A percentile compares a stretch with the other conserved stretches of the same genome.
phyloP scores from a whole-genome alignment of 2,113 vertebrate genomes.

The Protobothrops mucrosquamatus region DNA sequence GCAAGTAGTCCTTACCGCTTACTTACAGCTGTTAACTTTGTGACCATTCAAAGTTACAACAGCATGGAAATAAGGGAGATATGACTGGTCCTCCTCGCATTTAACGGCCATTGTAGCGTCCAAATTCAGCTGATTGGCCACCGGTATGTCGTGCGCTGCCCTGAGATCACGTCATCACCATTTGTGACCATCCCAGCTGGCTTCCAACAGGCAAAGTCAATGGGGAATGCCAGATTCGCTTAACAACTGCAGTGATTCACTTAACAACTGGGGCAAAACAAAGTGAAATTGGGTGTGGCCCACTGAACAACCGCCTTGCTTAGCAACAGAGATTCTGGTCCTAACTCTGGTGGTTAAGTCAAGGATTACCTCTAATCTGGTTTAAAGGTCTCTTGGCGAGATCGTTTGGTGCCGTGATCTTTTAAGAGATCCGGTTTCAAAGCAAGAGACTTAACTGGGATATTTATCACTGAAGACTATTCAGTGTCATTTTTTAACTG shows the following conservation, averaged over 20 bases:
- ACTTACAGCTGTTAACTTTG: neutral
- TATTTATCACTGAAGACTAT: neutral
- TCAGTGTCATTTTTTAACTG: neutral
- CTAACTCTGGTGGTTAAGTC: neutral
- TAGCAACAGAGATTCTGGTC: neutral
- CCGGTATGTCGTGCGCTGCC: neutral
- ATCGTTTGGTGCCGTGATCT: neutral
- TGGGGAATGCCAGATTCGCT: neutral
- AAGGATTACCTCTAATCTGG: neutral
- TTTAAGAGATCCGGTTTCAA: neutral
- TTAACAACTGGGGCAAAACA: neutral
- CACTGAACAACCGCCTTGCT: neutral
- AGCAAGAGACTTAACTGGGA: neutral
- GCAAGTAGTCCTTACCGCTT: neutral
- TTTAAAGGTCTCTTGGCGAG: neutral
- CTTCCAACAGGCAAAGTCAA: neutral
- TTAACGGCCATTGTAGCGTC: neutral
- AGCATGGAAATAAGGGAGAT: neutral
- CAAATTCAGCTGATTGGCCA: neutral
- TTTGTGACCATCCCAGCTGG: neutral
- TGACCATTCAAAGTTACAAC: no score
- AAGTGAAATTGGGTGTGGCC: neutral
- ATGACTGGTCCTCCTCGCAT: neutral
- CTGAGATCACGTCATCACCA: neutral
- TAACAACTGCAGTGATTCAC: neutral